Base-by-base conservation (phyloP, 2,888 invertebrate genomes). In the Aspidiotus rigidus region DNA sequence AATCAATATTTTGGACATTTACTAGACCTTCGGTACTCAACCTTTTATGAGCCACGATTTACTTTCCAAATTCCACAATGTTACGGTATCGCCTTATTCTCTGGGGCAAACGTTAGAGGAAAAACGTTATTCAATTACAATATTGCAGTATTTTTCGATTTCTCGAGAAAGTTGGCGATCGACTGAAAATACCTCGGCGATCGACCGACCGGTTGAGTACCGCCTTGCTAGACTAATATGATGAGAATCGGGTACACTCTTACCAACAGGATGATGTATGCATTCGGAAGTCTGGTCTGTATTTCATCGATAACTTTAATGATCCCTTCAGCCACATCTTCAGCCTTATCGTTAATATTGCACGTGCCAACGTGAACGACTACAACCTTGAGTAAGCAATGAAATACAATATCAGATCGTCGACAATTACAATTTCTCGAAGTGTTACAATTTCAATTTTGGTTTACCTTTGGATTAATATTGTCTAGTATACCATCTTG, bases 321-420 rank as follows among this genome's bases (percentile, higher is more conserved):
- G 72, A 95, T 87, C 17, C 92, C 93, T 74, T 87, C 89, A 71
- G 85, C 83, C 60, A 93, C 85, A 80, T 93, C 84, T 74, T 88
- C 87, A 13, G 91, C 83, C 40, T 86, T 83, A 77, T 91, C 84
- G 66, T 83, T 83, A 77, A 89, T 83, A 80, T 95, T 94, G 78
- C 93, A 93, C 70, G 93, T 93, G 71, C 94, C 94, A 72, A 89
- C 88, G 78, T 90, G 86, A 64, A 95, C 79, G 67, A 93, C 91
- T 74, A 93, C 85, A 49, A 89, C 88, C 90, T 92, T 77, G 53
- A 77, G 78, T 77, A 73, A n/a, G 28, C 28, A 5, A 71, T 64
- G 71, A 69, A 49, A 70, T 40, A 15, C 15, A 39, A 41, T 41
- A 62, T 39, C 5, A 53, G 5, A 53, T 53, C 53, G 53, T 53